phyloP scores from a whole-genome alignment of 1,140 invertebrate genomes.

The Hycleus cichorii region DNA sequence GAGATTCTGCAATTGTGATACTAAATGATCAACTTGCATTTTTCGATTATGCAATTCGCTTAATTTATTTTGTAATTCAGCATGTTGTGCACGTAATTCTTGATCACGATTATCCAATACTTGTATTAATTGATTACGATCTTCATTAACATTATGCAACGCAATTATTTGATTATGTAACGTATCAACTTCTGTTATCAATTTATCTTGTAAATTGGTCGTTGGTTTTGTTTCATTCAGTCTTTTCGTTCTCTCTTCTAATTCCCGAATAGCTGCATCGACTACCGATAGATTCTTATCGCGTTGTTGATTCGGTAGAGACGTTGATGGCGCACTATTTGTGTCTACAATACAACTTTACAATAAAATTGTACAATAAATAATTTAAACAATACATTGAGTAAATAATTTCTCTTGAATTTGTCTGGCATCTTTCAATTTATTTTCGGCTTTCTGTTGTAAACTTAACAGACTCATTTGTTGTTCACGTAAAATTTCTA shows the following conservation, averaged over 20 bases:
- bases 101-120: slow-evolving; percentile 37
- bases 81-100: slow-evolving; percentile 36
- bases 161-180: slow-evolving; percentile 33
- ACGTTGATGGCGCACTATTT: too few relatives aligned
- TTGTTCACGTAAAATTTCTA: slow-evolving; percentile 35
- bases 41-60: slow-evolving; percentile 41
- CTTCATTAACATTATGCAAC: slow-evolving; percentile 33
- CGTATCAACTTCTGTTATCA: slow-evolving; percentile 26
- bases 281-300: slow-evolving; percentile 13
- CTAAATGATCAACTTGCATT: slow-evolving; percentile 39
- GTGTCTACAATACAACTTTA: background rate
- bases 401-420: slow-evolving; percentile 33
- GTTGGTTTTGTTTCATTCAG: slow-evolving; percentile 16
- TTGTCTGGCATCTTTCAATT: slow-evolving; percentile 35
- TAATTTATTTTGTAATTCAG: slow-evolving; percentile 37
- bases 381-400: slow-evolving; percentile 8
- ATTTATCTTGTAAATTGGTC: slow-evolving; percentile 20
- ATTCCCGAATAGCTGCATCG: slow-evolving; percentile 26
- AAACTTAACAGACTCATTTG: slow-evolving; percentile 33
- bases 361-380: slow-evolving; percentile 1
- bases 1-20: slow-evolving; percentile 35
- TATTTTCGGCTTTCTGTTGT: slow-evolving; percentile 38
- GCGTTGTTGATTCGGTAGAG: too few relatives aligned
- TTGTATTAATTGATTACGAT: slow-evolving; percentile 33
- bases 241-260: slow-evolving; percentile 27